Conservation (phyloP, 1,140 invertebrate species). For the Gerris buenoi region DNA sequence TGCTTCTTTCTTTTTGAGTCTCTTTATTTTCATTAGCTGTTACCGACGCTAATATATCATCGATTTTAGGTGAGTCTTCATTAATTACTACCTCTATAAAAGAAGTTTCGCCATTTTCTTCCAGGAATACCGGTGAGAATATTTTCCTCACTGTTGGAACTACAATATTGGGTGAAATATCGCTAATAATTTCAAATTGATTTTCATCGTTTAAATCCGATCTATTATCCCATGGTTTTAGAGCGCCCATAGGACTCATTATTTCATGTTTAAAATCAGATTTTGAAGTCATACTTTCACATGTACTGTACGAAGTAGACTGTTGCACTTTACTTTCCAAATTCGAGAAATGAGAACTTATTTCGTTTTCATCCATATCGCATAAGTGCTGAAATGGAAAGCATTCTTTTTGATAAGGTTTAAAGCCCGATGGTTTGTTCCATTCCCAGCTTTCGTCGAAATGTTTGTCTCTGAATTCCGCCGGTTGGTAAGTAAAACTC, state of each 20-base stretch:
- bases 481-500: constrained; percentile 28
- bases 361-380: not conserved
- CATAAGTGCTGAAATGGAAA: not conserved
- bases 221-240: not conserved
- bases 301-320: not conserved
- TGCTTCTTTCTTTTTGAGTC: too few species aligned
- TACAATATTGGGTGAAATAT: constrained; percentile 37
- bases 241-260: constrained; percentile 10
- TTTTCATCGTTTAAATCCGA: not conserved
- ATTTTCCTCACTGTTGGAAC: constrained; percentile 61
- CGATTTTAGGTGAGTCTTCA: not conserved
- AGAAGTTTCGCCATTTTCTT: constrained; percentile 33
- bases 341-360: not conserved
- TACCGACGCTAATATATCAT: too few species aligned
- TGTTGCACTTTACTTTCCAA: too few species aligned
- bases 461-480: constrained; percentile 16
- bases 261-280: constrained; percentile 21
- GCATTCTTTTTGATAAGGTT: not conserved
- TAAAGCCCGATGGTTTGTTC: not conserved
- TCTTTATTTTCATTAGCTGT: not conserved
- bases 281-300: not conserved
- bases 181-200: constrained; percentile 9
- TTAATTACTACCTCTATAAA: constrained; percentile 15
- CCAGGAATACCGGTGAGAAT: constrained; percentile 47
- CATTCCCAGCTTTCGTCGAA: not conserved